Conservation (phyloP, 2,797 vertebrate genomes). For the Alcedo quadribrachys region DNA sequence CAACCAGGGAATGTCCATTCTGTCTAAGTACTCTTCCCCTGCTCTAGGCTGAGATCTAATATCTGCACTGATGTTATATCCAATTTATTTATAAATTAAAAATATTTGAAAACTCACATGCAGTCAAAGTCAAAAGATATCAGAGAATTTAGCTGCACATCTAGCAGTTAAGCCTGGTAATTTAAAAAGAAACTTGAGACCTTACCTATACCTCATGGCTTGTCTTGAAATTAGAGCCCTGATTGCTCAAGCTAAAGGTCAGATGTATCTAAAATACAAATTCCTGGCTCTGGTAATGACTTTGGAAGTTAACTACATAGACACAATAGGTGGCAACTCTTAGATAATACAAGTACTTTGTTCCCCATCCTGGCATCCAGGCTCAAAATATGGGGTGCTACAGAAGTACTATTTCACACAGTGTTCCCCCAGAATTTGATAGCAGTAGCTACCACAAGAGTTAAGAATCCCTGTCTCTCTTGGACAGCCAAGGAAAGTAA, state of each 20-base stretch:
- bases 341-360: neutral
- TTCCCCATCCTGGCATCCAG: neutral
- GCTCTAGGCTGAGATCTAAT: neutral
- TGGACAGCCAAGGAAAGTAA: neutral
- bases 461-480: neutral
- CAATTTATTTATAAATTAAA: neutral
- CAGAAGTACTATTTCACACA: neutral
- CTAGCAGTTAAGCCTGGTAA: neutral
- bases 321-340: neutral
- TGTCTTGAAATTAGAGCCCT: neutral
- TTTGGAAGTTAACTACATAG: neutral
- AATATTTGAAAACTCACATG: too few relatives aligned
- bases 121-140: too few relatives aligned
- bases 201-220: neutral
- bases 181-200: neutral
- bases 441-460: neutral
- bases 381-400: neutral
- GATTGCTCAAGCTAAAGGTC: neutral
- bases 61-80: neutral
- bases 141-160: neutral
- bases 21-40: neutral
- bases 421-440: neutral
- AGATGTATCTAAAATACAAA: neutral
- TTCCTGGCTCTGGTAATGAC: neutral
- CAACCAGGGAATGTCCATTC: neutral